Conservation (phyloP, 1,140 invertebrate species). For the Pseudomyrmex concolor region DNA sequence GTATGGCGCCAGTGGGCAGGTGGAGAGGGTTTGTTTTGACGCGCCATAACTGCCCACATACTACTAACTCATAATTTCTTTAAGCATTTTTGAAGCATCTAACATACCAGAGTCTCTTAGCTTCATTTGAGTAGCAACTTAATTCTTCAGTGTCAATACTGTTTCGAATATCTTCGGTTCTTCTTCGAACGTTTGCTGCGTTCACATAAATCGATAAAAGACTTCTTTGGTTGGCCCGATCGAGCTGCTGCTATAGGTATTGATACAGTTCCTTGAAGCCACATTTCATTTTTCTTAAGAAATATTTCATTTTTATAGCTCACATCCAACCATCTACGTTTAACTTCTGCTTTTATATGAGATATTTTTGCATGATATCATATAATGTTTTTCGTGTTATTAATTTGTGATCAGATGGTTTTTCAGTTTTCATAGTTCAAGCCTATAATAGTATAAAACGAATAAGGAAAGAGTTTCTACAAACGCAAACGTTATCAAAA, state of each 20-base stretch:
- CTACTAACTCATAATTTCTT: no score
- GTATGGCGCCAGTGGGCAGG: no score
- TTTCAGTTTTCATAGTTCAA: neutral
- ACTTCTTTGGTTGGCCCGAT: neutral
- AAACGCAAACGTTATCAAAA: no score
- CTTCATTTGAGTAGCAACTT: neutral
- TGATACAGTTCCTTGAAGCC: neutral
- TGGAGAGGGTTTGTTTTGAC: no score
- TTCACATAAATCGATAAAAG: neutral
- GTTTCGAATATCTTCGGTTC: neutral
- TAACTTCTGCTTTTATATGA: neutral
- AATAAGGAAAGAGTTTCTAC: neutral
- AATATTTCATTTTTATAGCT: slow-evolving; percentile 4
- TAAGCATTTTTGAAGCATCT: slow-evolving; percentile 1
- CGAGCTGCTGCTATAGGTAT: neutral
- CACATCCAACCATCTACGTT: slow-evolving; percentile 2
- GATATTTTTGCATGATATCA: slow-evolving; percentile 16
- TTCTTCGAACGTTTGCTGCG: neutral
- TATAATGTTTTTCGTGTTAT: neutral
- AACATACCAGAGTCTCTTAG: neutral
- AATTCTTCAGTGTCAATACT: neutral
- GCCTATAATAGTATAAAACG: neutral
- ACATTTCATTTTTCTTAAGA: slow-evolving; percentile 3
- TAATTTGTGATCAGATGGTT: neutral
- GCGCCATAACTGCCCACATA: no score